Evolutionary conservation across 2,797 vertebrate species (phyloP).

Genomic region (Geotrypetes seraphini): DNA sequence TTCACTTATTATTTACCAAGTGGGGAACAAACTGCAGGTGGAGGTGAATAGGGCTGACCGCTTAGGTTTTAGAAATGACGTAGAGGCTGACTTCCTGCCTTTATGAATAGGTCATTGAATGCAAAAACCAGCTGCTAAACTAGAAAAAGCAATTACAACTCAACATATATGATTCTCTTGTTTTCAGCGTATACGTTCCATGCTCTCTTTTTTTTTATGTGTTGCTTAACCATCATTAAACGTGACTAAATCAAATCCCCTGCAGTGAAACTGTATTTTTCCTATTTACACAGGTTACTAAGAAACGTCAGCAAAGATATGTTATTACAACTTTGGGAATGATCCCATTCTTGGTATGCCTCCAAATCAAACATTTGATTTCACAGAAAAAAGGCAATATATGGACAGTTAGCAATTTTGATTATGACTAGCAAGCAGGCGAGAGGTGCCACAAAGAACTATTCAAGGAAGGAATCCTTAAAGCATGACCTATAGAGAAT

Average conservation of each 20-base stretch:
- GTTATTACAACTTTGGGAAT: constrained; percentile 49
- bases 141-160: too few species aligned
- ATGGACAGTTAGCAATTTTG: constrained; percentile 37
- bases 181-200: too few species aligned
- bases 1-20: too few species aligned
- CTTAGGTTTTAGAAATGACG: too few species aligned
- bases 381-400: constrained; percentile 40
- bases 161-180: too few species aligned
- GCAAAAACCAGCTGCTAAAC: too few species aligned
- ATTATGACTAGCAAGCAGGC: constrained; percentile 42
- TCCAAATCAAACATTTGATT: constrained; percentile 48
- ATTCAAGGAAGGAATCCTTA: constrained; percentile 9
- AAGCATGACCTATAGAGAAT: constrained; percentile 9
- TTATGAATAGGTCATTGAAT: too few species aligned
- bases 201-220: constrained; percentile 32
- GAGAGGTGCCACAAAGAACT: constrained; percentile 26
- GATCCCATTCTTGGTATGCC: constrained; percentile 36
- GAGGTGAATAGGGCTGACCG: too few species aligned
- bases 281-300: constrained; percentile 56
- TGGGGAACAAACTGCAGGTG: too few species aligned
- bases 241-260: constrained; percentile 38
- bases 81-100: too few species aligned
- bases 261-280: constrained; percentile 47
- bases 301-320: constrained; percentile 46
- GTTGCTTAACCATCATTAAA: constrained; percentile 30